Conservation (phyloP, 2,888 invertebrate species). For the Mactromeris polynyma region DNA sequence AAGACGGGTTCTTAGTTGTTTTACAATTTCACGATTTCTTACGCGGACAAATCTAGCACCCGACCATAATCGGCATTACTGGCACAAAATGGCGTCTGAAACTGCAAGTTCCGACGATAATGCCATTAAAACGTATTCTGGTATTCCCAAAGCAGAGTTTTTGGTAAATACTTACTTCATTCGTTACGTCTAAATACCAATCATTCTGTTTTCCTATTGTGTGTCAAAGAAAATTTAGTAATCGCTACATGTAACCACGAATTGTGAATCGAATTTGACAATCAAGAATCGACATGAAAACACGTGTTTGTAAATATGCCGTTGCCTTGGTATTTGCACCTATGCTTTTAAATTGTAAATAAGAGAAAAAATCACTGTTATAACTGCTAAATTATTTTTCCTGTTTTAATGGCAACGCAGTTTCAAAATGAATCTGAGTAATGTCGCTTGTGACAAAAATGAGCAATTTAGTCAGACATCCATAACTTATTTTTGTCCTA, state of each 20-base stretch:
- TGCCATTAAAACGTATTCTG: constrained; percentile 70
- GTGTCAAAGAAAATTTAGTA: neutral
- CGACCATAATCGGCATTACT: neutral
- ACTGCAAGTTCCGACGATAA: constrained; percentile 35
- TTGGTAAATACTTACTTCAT: constrained; percentile 70
- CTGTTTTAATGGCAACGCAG: no score
- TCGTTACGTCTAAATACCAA: neutral
- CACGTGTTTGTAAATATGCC: constrained; percentile 35
- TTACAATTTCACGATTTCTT: neutral
- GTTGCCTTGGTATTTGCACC: neutral
- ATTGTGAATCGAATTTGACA: neutral
- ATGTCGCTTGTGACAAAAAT: no score
- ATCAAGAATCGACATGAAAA: constrained; percentile 34
- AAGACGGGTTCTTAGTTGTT: neutral
- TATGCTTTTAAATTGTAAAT: neutral
- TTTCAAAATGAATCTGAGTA: no score
- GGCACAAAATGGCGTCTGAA: constrained; percentile 62
- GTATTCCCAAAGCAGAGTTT: constrained; percentile 83
- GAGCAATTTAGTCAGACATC: no score
- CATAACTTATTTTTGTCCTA: no score
- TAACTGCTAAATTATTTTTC: no score
- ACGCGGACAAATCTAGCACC: neutral
- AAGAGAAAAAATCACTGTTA: neutral
- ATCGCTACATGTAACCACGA: neutral
- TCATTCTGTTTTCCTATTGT: neutral